Evolutionary conservation across 2,888 invertebrate species (phyloP), one percentile per base, ranked within the genome.

Genomic region (Apocheima hispidaria): DNA sequence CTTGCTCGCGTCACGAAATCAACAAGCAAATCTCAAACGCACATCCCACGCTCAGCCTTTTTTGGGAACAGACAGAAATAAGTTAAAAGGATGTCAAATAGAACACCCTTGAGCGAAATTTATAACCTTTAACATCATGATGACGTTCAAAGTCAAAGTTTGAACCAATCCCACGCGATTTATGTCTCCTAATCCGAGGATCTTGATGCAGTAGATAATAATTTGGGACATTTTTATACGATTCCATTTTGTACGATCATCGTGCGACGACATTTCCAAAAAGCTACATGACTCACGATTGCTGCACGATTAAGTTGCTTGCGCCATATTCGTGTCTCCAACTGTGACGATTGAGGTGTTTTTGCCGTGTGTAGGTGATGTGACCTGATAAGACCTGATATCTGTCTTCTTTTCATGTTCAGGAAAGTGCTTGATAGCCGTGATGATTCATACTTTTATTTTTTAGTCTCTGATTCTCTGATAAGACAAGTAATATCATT

Each of bases 231-330:
- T 12, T 28, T 40, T 21, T 48, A 28, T 23, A 33, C 16, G 16
- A 20, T 43, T 16, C 7, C 5, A 16, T 57, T 50, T 41, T 26
- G 35, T 35, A 50, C n/a, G 9, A 35, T 57, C 57, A 57, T 50
- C 49, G 41, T 56, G 41, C 14, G 14, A 56, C 56, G 35, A 57
- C 35, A 26, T 58, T 50, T 33, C 23, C 20, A 58, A 36, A 36
- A 44, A 7, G 30, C 14, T 10, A 30, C 5, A 46, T 54, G 50
- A 49, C 28, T 54, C 40, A 55, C n/a, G 16, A 35, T 36, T 35
- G 20, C 21, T 9, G 21, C 35, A 3, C 0, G 35, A 49, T 10
- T 46, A n/a, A 20, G 14, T 35, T 49, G 49, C 28, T 43, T 21
- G 20, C 43, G 54, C 54, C 18, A 54, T 54, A 43, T 33, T 28